Percentiles rank a stretch among this genome's conserved stretches.
Conservation (phyloP, 2,888 invertebrate genomes). For the Luperina testacea region DNA sequence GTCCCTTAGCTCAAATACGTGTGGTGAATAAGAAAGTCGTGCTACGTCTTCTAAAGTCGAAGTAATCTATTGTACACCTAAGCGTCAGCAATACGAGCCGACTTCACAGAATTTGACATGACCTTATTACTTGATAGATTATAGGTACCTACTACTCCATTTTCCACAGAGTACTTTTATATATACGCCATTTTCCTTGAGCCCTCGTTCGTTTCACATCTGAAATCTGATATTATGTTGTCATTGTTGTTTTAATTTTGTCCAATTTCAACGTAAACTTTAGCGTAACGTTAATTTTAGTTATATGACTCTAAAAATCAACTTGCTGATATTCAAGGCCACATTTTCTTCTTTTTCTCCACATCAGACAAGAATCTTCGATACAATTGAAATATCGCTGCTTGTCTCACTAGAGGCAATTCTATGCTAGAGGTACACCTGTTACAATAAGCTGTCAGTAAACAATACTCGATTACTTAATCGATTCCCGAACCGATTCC, state of each 20-base stretch:
- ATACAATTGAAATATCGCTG: neutral
- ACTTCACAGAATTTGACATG: constrained; percentile 32
- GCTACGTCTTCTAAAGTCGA: neutral
- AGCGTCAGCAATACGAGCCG: constrained; percentile 12
- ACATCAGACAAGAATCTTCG: neutral
- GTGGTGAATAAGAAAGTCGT: neutral
- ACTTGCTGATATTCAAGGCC: neutral
- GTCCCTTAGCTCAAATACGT: neutral
- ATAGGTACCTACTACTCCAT: constrained; percentile 1
- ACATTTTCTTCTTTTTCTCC: neutral
- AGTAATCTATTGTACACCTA: neutral
- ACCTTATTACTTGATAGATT: constrained; percentile 45
- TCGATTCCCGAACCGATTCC: constrained; percentile 33
- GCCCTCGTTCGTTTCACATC: constrained; percentile 7
- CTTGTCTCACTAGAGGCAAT: neutral
- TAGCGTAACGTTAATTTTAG: neutral
- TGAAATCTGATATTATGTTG: constrained; percentile 14
- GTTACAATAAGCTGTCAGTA: constrained; percentile 33
- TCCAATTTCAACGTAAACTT: neutral
- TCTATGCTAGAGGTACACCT: constrained; percentile 21
- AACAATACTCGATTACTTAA: constrained; percentile 30
- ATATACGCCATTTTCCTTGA: constrained; percentile 22
- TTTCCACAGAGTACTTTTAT: too few relatives aligned
- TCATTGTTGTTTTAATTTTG: constrained; percentile 21
- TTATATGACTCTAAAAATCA: neutral